Evolutionary conservation across 2,888 invertebrate genomes (phyloP), one percentile per base, ranked within the genome.

Genomic region (Cerastis rubricosa): DNA sequence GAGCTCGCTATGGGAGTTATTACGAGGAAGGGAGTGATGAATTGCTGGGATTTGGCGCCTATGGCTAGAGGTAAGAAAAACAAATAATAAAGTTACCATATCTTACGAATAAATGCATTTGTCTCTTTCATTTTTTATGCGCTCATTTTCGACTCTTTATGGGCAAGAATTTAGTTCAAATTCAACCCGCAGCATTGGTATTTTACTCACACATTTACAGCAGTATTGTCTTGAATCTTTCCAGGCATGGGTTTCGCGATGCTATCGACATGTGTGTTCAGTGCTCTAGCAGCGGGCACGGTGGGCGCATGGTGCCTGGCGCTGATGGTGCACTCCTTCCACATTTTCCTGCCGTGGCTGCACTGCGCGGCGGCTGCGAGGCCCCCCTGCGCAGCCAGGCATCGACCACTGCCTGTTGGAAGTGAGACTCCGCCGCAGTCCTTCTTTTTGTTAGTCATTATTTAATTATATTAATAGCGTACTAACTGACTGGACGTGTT

Each of bases 21-120:
- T 3, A 95, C 96, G 0, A 95, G 92, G 89, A 96, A 96, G 76
- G 93, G 96, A 0, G 94, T 95, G 2, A 72, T 97, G 7, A 93
- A 92, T 45, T 94, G 96, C 73, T 97, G 97, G 97, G 95, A 97
- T 80, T 78, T 96, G 70, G 92, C 95, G 29, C 97, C 97, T 5
- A 80, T 95, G 72, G 94, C 94, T 54, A 92, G 96, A 94, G 97
- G 96, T 96, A 45, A 2, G 51, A 29, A 7, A 22, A 40, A 11
- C 12, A 25, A 17, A n/a, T 8, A 63, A 43, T 9, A 4, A 45
- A 17, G 17, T 47, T 5, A 8, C 47, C 6, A 47, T 47, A 22
- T 51, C 9, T 22, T 9, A 22, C 19, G 49, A 49, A 49, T 49
- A 45, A 45, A 45, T 19, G 49, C 49, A 49, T 19, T 49, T 19